Evolutionary conservation across 1,140 invertebrate species (phyloP), one percentile per base, ranked within the genome.

Genomic region (Ceratina australensis): DNA sequence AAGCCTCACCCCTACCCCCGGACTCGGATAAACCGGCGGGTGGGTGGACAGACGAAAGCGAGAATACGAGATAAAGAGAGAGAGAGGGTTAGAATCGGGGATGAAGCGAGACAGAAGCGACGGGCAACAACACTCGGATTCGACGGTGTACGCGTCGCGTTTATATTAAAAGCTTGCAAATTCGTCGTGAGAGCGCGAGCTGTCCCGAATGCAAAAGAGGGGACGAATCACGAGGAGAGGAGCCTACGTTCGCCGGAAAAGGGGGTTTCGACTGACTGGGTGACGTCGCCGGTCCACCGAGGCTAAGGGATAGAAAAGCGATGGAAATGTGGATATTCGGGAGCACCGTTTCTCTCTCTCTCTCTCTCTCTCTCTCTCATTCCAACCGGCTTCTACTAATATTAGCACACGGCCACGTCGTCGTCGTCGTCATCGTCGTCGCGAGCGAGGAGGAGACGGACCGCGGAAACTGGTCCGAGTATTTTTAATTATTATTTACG

Each of bases 401-500:
- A 85, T 83, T 78, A 81, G 76, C 73, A 54, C 65, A 42, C 10
- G 33, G 33, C 33, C 54, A 22, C 28, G 52, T 42, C 33, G 33
- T 42, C 33, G 33, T 42, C 20, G 52, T n/a, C 28, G 52, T 42
- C 33, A 10, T 42, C 33, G 33, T 42, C 20, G 52, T n/a, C 59
- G 54, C 52, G 72, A 47, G 26, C 56, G 16, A n/a, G 20, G 7
- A 56, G 42, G 56, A n/a, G n/a, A n/a, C n/a, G n/a, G n/a, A n/a
- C 54, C 26, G 54, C 65, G 42, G 54, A 76, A 76, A 66, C 71
- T 60, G 79, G 56, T 77, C 78, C 80, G 72, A 79, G 80, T 87
- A 87, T 86, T 88, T 87, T 88, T 88, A 89, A 87, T 89, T 88
- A 88, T 87, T 87, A 87, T 87, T 88, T 85, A 84, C 78, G 79